phyloP scores from a whole-genome alignment of 2,113 vertebrate species.

The Morone chrysops region DNA sequence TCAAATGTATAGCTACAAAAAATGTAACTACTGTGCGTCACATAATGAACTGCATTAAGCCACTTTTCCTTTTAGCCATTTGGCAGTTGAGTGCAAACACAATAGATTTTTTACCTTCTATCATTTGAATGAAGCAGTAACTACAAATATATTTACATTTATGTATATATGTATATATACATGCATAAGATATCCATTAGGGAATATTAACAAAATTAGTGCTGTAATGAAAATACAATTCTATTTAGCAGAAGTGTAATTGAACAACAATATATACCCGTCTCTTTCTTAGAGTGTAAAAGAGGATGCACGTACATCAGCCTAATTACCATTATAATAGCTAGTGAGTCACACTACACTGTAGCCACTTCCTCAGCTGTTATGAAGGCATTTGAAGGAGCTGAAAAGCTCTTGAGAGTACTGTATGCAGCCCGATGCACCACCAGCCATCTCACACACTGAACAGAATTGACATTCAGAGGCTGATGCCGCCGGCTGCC shows the following conservation, averaged over 20 bases:
- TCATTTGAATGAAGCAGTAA: background rate
- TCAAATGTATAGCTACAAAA: background rate
- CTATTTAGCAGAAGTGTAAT: slow-evolving; percentile 22
- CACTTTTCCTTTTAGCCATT: slow-evolving; percentile 1
- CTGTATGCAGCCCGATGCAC: slow-evolving; percentile 26
- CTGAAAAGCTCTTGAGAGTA: slow-evolving; percentile 52
- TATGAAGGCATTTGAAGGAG: slow-evolving; percentile 48
- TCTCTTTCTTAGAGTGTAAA: slow-evolving; percentile 16
- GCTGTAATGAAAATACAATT: slow-evolving; percentile 37
- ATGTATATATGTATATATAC: background rate
- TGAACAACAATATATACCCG: slow-evolving; percentile 12
- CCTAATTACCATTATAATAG: slow-evolving; percentile 57
- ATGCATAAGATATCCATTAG: background rate
- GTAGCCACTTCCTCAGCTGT: slow-evolving; percentile 47
- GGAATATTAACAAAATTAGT: slow-evolving; percentile 37
- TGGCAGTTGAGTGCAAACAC: slow-evolving; percentile 4
- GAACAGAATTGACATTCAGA: slow-evolving; percentile 69
- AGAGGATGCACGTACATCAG: slow-evolving; percentile 41
- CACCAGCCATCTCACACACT: slow-evolving; percentile 55
- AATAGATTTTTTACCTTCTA: background rate
- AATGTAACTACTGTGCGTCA: background rate
- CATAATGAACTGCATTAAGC: background rate
- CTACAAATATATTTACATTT: slow-evolving; percentile 1
- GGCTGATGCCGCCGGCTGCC: slow-evolving; percentile 45
- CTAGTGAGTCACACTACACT: slow-evolving; percentile 14